Base-by-base conservation (phyloP, 2,888 invertebrate species). In the Philonicus albiceps region DNA sequence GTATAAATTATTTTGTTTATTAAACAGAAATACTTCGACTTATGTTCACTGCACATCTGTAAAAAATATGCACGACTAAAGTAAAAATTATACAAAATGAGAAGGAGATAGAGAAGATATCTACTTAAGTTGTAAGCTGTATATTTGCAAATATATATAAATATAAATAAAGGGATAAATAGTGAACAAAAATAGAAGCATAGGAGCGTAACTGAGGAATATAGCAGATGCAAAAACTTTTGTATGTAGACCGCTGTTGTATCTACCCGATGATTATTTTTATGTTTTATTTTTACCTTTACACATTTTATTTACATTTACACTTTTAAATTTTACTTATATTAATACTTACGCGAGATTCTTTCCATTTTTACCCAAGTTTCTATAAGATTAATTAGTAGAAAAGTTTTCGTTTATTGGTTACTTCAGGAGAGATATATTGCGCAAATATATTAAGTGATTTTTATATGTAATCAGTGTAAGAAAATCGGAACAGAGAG, bases 401-500 rank as follows among this genome's bases (percentile, higher is more conserved):
- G 64, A 19, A 7, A 64, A 80, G 19, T 78, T 80, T 80, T 80
- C 6, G 30, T 30, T 80, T 80, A 80, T 31, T 30, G 22, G 49
- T 80, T 27, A 53, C 43, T 74, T 80, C 64, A 64, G 64, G 27
- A 64, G 64, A 64, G 80, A 72, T 72, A 43, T 85, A 55, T 74
- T 85, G 84, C 84, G 73, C 73, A 85, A 85, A 85, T 85, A 85
- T 43, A 73, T 73, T 73, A 85, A 74, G 73, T 73, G 49, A 85
- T 85, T 85, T 85, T 85, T 85, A 85, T 85, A 85, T 85, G 73
- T 85, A 85, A 80, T 80, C 80, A 40, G 53, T 80, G 80, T 80
- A 80, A 80, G 80, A 80, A 37, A 73, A 85, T 55, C 84, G 30
- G 34, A 85, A 34, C 73, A 43, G 73, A 85, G 84, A 43, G 73